Base-by-base conservation (phyloP, 1,140 invertebrate genomes). In the Drosophila carrolli region DNA sequence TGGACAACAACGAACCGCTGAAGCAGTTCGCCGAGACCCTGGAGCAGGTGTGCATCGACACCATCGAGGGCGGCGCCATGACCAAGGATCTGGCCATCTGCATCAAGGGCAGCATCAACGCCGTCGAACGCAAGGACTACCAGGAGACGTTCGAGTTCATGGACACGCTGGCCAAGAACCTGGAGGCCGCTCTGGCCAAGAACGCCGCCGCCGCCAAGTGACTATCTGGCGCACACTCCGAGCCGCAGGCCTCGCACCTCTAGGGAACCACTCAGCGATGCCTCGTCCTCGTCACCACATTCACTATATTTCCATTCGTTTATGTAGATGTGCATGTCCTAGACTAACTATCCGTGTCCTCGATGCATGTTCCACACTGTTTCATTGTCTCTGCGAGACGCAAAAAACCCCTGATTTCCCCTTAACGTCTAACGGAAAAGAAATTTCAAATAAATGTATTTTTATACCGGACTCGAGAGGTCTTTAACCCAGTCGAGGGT, bases 1-100 rank as follows among this genome's bases (percentile, higher is more conserved):
- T 99, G 23, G 98, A 99, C 88, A 94, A 96, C 46, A 99, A 99
- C 85, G 73, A 93, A 16, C 93, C 94, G 59, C 93, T 99, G 16
- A 93, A 94, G 61, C 93, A 95, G 13, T 99, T 99, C 92, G 95
- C 97, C 29, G 93, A 96, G 66, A 95, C 94, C 29, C 93, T 99
- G 35, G 98, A 99, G 90, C 94, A 94, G 74, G 98, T 98, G 4
- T 99, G 98, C 93, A 93, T 99, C 58, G 96, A 97, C 68, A 99
- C 98, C 0, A 99, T 99, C 75, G 98, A 99, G 93, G 93, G 95
- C 58, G 98, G 98, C 16, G 93, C 94, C 51, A 99, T 99, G 98
- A 99, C 98, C n/a, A 99, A 99, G 93, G 98, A 99, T 95, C 94
- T 99, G 82, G 98, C 98, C 38, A 98, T 99, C 93, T 99, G 98